A percentile compares a stretch with the other conserved stretches of the same genome.
These are phyloP conservation scores for Lasioglossum calceatum DNA, from an alignment of 2,888 invertebrate genomes.

Conservation along the genomic window DNA sequence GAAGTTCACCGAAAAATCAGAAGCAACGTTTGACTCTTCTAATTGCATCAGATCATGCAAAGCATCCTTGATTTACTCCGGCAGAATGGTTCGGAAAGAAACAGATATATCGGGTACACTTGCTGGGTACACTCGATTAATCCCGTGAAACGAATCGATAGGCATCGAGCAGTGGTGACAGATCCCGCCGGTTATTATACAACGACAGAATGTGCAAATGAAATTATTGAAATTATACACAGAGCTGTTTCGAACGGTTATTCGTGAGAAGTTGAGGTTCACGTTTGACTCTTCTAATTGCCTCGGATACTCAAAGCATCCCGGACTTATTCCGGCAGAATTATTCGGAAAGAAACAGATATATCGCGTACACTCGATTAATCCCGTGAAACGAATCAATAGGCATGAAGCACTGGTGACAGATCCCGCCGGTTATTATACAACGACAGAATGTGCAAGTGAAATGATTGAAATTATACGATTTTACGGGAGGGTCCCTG, in stretches of 20 bases:
- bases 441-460: background rate
- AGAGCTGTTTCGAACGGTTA: background rate
- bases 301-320: background rate
- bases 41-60: background rate
- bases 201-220: background rate
- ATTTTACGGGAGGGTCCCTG: slow-evolving; percentile 12
- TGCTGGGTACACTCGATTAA: no score
- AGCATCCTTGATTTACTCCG: background rate
- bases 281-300: background rate
- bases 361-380: background rate
- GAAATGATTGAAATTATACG: slow-evolving; percentile 25
- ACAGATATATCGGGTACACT: no score
- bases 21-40: no score
- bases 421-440: slow-evolving; percentile 2
- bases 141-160: background rate
- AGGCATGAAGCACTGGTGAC: background rate
- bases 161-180: background rate
- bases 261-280: background rate
- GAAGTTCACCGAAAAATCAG: no score
- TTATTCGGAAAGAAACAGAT: background rate
- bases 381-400: background rate
- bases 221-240: slow-evolving; percentile 20
- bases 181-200: background rate
- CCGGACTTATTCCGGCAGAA: background rate
- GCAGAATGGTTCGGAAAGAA: background rate